Evolutionary conservation across 2,113 vertebrate species (phyloP), one percentile per base, ranked within the genome.

Genomic region (Hiodon tergisus): DNA sequence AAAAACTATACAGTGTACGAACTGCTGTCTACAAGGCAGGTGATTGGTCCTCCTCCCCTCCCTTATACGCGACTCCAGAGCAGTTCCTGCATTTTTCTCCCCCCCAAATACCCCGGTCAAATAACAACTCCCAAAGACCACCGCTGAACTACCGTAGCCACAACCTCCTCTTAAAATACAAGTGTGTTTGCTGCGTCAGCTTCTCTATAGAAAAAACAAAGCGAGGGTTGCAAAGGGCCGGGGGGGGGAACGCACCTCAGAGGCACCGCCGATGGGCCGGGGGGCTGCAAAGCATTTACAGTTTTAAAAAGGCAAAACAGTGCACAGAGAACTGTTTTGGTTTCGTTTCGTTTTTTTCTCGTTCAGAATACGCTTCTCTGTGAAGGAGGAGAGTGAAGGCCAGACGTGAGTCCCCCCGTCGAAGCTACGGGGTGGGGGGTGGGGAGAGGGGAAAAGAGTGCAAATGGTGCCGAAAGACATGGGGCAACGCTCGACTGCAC

Each of bases 261-360:
- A 93, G 93, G 91, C 93, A 91, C 89, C 87, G 92, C 85, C 88
- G 84, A 84, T 86, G 85, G 31, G 90, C 80, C 90, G 85, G 89
- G 88, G 78, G 95, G 92, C 94, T 94, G 91, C 94, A 95, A 95
- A 96, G 95, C 94, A 94, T 93, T 89, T 11, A n/a, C 5, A 9
- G 61, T 17, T 47, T 16, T 74, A 74, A 57, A 85, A 86, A 91
- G 83, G 86, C 83, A 86, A 81, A 93, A 90, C 93, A 95, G 94
- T 94, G 92, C 94, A 94, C 85, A 84, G 90, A 90, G 82, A 86
- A 93, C 83, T 80, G 93, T 31, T 31, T 31, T 31, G 0, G 31
- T 31, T 31, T 31, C 87, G 91, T 86, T 90, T 92, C 87, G 61
- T 82, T 78, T 89, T 90, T 31, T 62, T 31, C 65, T 6, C 86